Conservation (phyloP, 2,113 vertebrate species). For the Platichthys stellatus region DNA sequence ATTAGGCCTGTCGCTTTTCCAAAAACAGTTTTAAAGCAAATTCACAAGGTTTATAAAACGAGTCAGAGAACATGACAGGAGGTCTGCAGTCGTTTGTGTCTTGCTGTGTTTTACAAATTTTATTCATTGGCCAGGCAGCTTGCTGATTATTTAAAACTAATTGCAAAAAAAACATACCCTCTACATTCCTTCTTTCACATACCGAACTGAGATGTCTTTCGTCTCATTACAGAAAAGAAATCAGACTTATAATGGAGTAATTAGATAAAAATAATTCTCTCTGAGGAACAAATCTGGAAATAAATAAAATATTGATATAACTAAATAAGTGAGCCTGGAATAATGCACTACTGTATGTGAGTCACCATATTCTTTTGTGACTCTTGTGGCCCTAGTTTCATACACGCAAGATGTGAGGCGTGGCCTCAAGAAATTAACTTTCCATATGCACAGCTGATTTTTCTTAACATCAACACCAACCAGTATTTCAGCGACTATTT, state of each 20-base stretch:
- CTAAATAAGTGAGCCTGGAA: neutral
- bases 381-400: conserved; percentile 11
- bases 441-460: neutral
- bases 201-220: neutral
- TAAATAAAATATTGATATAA: too few relatives aligned
- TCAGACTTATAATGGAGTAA: neutral
- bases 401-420: neutral
- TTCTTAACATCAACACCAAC: neutral
- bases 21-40: conserved; percentile 14
- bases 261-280: too few relatives aligned
- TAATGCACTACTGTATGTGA: neutral
- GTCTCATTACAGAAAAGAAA: neutral
- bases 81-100: neutral
- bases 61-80: neutral
- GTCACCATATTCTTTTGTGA: conserved; percentile 5
- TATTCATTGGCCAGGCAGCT: neutral
- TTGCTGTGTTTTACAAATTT: neutral
- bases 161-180: neutral
- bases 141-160: neutral
- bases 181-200: neutral
- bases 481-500: too few relatives aligned
- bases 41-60: neutral
- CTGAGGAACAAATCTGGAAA: too few relatives aligned
- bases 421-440: too few relatives aligned
- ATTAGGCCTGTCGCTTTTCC: conserved; percentile 43